phyloP scores from a whole-genome alignment of 1,140 invertebrate species.

The Drosophila prosaltans region DNA sequence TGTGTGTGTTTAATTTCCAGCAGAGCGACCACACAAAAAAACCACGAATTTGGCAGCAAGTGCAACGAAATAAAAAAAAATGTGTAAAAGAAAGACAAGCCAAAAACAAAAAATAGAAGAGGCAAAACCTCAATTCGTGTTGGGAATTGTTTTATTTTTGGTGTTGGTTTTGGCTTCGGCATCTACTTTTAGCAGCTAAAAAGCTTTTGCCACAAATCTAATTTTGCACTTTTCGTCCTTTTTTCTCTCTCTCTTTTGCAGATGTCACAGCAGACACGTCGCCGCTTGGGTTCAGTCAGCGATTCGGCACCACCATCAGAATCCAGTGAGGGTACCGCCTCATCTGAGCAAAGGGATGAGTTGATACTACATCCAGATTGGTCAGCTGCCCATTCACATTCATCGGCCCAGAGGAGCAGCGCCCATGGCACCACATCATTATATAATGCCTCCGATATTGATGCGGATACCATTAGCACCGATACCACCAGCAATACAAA shows the following conservation, averaged over 20 bases:
- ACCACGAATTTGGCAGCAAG: constrained; percentile 23
- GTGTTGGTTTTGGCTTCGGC: not conserved
- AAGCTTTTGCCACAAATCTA: constrained; percentile 75
- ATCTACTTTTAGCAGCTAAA: constrained; percentile 33
- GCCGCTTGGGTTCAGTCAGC: constrained; percentile 77
- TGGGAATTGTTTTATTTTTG: constrained; percentile 28
- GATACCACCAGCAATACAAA: constrained; percentile 82
- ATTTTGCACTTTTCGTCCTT: constrained; percentile 50
- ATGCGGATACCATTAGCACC: constrained; percentile 78
- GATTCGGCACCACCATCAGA: constrained; percentile 81
- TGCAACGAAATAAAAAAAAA: constrained; percentile 53
- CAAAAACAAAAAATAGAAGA: constrained; percentile 9
- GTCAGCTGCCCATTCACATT: constrained; percentile 69
- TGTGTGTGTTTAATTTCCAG: constrained; percentile 80
- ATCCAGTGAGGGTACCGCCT: constrained; percentile 80
- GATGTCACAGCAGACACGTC: constrained; percentile 81
- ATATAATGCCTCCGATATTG: constrained; percentile 75
- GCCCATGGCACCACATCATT: constrained; percentile 71
- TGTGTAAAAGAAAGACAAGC: constrained; percentile 2
- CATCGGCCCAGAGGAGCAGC: constrained; percentile 71
- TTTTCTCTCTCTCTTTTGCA: constrained; percentile 31
- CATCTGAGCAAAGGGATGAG: constrained; percentile 75
- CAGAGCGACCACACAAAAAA: constrained; percentile 54
- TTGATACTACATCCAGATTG: constrained; percentile 72
- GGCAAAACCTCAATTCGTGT: constrained; percentile 30